Conservation (phyloP, 2,888 invertebrate genomes). For the Eupithecia dodoneata region DNA sequence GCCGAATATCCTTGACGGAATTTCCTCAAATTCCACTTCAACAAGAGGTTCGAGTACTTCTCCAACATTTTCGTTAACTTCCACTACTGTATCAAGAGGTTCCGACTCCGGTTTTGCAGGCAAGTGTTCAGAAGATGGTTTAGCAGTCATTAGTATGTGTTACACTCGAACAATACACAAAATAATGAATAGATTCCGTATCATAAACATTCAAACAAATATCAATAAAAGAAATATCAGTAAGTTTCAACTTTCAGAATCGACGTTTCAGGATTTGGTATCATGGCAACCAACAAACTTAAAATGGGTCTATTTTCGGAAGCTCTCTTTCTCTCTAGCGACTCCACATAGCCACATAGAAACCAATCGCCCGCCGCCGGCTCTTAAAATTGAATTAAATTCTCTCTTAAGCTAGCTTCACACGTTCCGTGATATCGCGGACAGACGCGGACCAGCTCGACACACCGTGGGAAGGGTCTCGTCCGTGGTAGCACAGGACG, state of each 20-base stretch:
- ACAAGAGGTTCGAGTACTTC: constrained; percentile 64
- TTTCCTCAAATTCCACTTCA: constrained; percentile 68
- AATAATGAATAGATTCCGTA: neutral
- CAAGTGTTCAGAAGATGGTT: constrained; percentile 52
- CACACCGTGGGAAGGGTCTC: no score
- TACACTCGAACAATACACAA: neutral
- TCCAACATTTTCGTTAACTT: constrained; percentile 70
- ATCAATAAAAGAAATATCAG: neutral
- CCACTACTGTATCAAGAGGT: constrained; percentile 68
- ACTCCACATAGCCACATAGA: no score
- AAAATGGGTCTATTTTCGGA: neutral
- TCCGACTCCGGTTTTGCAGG: constrained; percentile 55
- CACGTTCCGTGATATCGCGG: no score
- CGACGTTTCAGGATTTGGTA: constrained; percentile 24
- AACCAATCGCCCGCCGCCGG: no score
- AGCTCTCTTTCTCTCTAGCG: no score
- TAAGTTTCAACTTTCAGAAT: neutral
- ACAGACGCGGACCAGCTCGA: no score
- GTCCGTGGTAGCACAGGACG: no score
- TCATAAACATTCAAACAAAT: neutral
- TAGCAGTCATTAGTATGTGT: constrained; percentile 48
- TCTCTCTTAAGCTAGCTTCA: no score
- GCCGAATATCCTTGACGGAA: constrained; percentile 69
- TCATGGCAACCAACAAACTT: constrained; percentile 27
- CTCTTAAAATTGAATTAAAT: no score